Evolutionary conservation across 2,113 vertebrate genomes (phyloP), one percentile per base, ranked within the genome.

Genomic region (Lichenostomus cassidix): DNA sequence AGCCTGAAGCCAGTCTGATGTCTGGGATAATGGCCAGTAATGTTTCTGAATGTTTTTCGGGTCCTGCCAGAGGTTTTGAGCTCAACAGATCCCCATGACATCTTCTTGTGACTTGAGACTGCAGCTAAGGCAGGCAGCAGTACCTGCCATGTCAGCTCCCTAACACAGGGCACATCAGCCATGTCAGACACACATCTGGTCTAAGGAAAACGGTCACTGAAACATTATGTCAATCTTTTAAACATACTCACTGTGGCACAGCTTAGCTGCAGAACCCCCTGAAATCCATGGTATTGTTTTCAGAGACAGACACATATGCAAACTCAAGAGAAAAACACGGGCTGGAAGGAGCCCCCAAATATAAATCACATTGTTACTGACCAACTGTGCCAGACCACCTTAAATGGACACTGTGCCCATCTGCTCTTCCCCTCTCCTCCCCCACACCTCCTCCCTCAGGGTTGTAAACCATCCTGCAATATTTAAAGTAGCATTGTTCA

Each of bases 401-500:
- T 97, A 97, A 97, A 93, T 46, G 91, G 96, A 96, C 96, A 95
- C 70, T 87, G 59, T 97, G 96, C 95, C 96, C 96, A 96, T 96
- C 96, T 97, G 96, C 95, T 96, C 75, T 94, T 92, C 92, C 71
- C 74, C 46, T 76, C 90, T 96, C 89, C 96, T 95, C 93, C 95
- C 92, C 93, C 88, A 91, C 89, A 71, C 76, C 87, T 85, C 92
- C 89, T 94, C 97, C 95, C 95, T 92, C 89, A 93, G 95, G 95
- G 94, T 91, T 97, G 94, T 94, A 96, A 96, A 96, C 94, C 89
- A 96, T 95, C 92, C 92, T 92, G 95, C 94, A 96, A 95, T 94
- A 96, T 97, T 96, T 96, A 95, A 96, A 97, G 87, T 96, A 97
- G 92, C 92, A 95, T 95, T 96, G 92, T 96, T 94, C 95, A 79